phyloP scores from a whole-genome alignment of 2,888 invertebrate genomes.

The Arrhopalites spinosus region DNA sequence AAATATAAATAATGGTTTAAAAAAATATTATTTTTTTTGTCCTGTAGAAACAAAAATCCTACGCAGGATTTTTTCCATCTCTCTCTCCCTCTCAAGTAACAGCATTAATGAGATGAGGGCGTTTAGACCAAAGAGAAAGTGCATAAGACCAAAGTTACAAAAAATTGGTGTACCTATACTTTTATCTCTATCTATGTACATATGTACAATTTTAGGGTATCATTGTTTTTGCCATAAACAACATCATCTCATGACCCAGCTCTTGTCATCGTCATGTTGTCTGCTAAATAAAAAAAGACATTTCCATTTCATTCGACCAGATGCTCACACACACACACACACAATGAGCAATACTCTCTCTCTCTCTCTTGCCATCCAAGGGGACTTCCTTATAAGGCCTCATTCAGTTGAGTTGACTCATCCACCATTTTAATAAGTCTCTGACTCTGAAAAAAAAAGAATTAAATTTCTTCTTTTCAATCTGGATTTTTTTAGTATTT shows the following conservation, averaged over 20 bases:
- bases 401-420: conserved; percentile 16
- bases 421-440: conserved; percentile 10
- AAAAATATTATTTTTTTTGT: neutral
- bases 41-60: neutral
- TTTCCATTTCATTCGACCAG: neutral
- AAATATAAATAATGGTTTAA: conserved; percentile 22
- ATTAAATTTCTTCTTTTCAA: no score
- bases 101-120: conserved; percentile 28
- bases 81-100: no score
- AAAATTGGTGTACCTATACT: neutral
- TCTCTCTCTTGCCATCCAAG: conserved; percentile 13
- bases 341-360: no score
- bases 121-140: neutral
- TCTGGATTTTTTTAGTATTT: no score
- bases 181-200: neutral
- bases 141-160: neutral
- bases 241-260: conserved; percentile 10
- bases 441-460: no score
- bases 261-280: neutral
- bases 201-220: neutral
- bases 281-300: neutral
- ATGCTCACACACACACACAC: neutral
- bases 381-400: conserved; percentile 28
- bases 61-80: no score
- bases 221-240: conserved; percentile 12